Percentiles rank a stretch among this genome's conserved stretches.
phyloP scores from a whole-genome alignment of 2,797 vertebrate genomes.

The Sarcoramphus papa region DNA sequence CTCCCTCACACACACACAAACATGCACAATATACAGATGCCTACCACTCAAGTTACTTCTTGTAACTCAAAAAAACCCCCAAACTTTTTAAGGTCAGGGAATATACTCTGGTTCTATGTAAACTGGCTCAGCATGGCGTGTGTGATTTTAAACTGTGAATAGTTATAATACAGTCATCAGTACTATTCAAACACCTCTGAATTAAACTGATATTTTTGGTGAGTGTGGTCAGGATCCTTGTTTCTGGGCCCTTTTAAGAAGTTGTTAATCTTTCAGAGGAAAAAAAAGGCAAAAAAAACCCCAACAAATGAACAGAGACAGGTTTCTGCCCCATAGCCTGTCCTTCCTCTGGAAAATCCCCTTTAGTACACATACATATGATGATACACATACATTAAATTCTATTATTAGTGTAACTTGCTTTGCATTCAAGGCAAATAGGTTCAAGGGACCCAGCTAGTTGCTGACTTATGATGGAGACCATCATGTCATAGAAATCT shows the following conservation, averaged over 20 bases:
- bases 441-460: background rate
- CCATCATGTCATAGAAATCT: background rate
- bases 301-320: background rate
- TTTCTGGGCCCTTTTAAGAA: background rate
- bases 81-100: background rate
- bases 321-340: background rate
- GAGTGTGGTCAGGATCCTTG: background rate
- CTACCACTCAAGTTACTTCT: background rate
- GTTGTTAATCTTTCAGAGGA: rapidly evolving
- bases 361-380: background rate
- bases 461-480: background rate
- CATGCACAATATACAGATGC: background rate
- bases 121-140: background rate
- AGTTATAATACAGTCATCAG: background rate
- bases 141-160: background rate
- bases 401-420: background rate
- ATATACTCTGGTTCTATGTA: background rate
- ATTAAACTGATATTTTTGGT: background rate
- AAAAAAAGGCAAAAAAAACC: rapidly evolving
- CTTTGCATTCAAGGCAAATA: background rate
- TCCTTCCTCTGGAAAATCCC: background rate
- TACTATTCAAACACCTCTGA: background rate
- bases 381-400: background rate
- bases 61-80: background rate
- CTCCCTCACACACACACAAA: background rate